Percentiles rank a stretch among this genome's conserved stretches.
phyloP scores from a whole-genome alignment of 2,113 vertebrate species.

The Dendropsophus ebraccatus region DNA sequence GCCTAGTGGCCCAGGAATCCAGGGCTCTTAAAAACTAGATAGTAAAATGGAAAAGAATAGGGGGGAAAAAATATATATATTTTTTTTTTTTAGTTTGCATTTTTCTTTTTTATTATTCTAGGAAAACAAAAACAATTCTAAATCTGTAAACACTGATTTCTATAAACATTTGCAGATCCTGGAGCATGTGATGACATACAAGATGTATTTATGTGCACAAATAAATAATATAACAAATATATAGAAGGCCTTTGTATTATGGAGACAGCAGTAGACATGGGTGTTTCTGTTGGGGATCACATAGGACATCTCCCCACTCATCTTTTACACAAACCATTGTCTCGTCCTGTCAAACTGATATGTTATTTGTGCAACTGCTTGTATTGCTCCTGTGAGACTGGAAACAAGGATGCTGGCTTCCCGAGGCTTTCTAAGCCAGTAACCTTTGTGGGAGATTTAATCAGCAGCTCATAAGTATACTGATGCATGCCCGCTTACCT shows the following conservation, averaged over 20 bases:
- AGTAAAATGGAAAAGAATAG: too few species aligned
- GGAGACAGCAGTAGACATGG: neutral
- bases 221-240: neutral
- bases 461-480: slow-evolving; percentile 49
- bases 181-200: too few species aligned
- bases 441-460: slow-evolving; percentile 54
- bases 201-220: neutral
- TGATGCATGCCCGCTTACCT: slow-evolving; percentile 38
- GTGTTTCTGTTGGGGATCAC: neutral
- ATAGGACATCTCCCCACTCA: slow-evolving; percentile 8
- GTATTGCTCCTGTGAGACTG: slow-evolving; percentile 42
- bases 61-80: too few species aligned
- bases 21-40: too few species aligned
- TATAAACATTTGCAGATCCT: too few species aligned
- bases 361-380: slow-evolving; percentile 56
- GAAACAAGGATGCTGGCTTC: slow-evolving; percentile 49
- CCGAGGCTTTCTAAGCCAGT: slow-evolving; percentile 53
- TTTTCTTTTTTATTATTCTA: too few species aligned
- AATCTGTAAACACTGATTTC: too few species aligned
- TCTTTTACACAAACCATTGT: slow-evolving; percentile 25
- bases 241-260: neutral
- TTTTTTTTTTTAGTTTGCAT: too few species aligned
- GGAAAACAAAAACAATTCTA: too few species aligned
- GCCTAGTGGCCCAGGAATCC: too few species aligned
- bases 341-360: slow-evolving; percentile 44